Evolutionary conservation across 2,888 invertebrate genomes (phyloP).

Genomic region (Trichacis sp.): DNA sequence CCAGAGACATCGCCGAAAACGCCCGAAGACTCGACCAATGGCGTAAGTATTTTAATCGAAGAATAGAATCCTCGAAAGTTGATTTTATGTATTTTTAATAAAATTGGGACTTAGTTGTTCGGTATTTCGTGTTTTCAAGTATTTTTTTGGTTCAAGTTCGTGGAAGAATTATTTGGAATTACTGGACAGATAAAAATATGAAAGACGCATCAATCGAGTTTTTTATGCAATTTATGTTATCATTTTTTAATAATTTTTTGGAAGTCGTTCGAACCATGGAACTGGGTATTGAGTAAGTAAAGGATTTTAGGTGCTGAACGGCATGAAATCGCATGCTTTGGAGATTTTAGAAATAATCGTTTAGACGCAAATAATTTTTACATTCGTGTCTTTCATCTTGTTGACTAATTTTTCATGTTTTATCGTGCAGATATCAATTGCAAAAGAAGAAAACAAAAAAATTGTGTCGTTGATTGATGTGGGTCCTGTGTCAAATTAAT

Average conservation of each 20-base stretch:
- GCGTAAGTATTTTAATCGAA: constrained; percentile 65
- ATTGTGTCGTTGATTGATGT: too few relatives aligned
- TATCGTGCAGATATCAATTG: neutral
- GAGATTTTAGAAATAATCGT: constrained; percentile 14
- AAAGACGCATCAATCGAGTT: too few relatives aligned
- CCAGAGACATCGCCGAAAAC: constrained; percentile 61
- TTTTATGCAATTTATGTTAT: too few relatives aligned
- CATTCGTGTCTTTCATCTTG: neutral
- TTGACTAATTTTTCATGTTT: neutral
- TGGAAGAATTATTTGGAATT: too few relatives aligned
- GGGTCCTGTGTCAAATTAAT: too few relatives aligned
- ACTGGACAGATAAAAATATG: too few relatives aligned
- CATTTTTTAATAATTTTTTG: too few relatives aligned
- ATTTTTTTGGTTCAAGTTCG: too few relatives aligned
- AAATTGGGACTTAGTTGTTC: too few relatives aligned
- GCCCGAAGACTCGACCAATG: constrained; percentile 57
- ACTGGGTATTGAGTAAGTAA: constrained; percentile 32
- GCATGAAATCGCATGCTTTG: constrained; percentile 34
- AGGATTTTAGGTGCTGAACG: constrained; percentile 14
- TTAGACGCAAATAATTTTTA: neutral
- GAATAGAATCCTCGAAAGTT: too few relatives aligned
- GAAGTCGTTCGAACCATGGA: constrained; percentile 15
- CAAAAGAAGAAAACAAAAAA: neutral
- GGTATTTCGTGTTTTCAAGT: too few relatives aligned
- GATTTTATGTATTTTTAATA: too few relatives aligned